Evolutionary conservation across 2,797 vertebrate genomes (phyloP), one percentile per base, ranked within the genome.

Genomic region (Esox lucius): DNA sequence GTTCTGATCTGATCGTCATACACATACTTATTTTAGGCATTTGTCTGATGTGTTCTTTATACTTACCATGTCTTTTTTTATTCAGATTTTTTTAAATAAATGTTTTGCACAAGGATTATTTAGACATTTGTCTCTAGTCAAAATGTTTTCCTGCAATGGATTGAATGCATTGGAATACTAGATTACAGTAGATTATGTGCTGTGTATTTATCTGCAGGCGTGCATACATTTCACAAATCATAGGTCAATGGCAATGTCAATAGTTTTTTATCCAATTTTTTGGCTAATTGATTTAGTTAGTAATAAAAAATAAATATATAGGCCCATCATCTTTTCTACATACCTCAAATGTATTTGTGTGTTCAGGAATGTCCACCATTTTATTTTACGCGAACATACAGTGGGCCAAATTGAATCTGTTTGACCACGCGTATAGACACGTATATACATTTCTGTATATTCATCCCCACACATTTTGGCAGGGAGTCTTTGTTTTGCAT

Each of bases 131-230:
- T 28, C 64, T 66, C 16, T 28, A 39, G 35, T 42, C 3, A 42
- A 68, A 8, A 22, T 35, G 39, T 5, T 22, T 67, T 67, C 31
- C n/a, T 19, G 17, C 9, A 12, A 8, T 17, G 24, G 26, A 51
- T 3, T 33, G 16, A 53, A 28, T 19, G 26, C 28, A 66, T 24
- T 33, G 28, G 28, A 35, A 66, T 35, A 33, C 66, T 46, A 70
- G 65, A 72, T 26, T 8, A 79, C 69, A 70, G 8, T 33, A 74
- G 72, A 33, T 53, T 6, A 26, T 70, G 68, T 24, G 22, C 46
- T 51, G 12, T 3, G 46, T 51, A 70, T 17, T 46, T 2, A 5
- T 12, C 4, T 46, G 9, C 6, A 46, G 42, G 42, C 12, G 1
- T 11, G 6, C 42, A 46, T 12, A 46, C 13, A 13, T 4, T 8